Base-by-base conservation (phyloP, 2,797 vertebrate species). In the Heliangelus exortis region DNA sequence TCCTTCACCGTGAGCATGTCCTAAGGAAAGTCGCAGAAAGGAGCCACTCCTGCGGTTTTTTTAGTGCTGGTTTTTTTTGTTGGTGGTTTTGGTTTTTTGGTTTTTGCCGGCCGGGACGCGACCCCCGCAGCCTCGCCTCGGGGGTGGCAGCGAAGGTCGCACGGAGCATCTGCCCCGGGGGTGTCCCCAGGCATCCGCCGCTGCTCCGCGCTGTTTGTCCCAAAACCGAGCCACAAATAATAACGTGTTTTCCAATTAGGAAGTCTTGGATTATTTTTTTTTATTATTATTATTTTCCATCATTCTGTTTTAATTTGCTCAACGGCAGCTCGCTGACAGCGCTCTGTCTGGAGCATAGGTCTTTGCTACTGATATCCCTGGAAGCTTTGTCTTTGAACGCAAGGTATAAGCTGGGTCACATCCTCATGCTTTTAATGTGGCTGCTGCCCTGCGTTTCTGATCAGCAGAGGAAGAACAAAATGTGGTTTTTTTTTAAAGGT, bases 351-450 rank as follows among this genome's bases (percentile, higher is more conserved):
- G 33, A 54, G 61, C 65, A 2, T 1, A 2, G 34, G 51, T 43
- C 45, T 41, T 14, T 31, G 33, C 34, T 5, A 1, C 19, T 6
- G 51, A 3, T 14, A 11, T 1, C 58, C 3, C 28, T 8, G 39
- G 48, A 8, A 22, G 34, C 54, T 57, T 67, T 61, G 88, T 62
- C 63, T 61, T 6, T 1, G 26, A 6, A 5, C 13, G 12, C 47
- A 26, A 1, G 2, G 41, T 9, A 23, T 9, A 28, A 29, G 45
- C 43, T 1, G 36, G 48, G 45, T 53, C 75, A 41, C 43, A 12
- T 15, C 33, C 22, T 51, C 28, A 0, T 3, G 21, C 61, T 51
- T 47, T n/a, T 22, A n/a, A 16, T 7, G 26, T 4, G 41, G 80
- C 69, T 51, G 58, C 45, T n/a, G 26, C 58, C 51, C 59, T 11